Conservation (phyloP, 2,113 vertebrate genomes). For the Grantiella picta region DNA sequence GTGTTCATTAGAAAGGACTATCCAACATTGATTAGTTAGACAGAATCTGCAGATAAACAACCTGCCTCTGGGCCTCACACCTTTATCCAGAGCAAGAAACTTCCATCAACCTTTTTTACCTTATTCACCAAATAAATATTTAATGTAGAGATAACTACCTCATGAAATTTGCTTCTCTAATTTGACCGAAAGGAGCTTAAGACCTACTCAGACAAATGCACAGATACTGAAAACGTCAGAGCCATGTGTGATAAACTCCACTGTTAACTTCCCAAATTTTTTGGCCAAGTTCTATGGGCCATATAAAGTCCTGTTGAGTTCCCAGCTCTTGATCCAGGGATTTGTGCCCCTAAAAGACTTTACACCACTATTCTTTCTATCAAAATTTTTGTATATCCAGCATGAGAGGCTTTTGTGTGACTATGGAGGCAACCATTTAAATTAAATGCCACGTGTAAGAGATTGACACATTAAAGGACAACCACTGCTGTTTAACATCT, state of each 20-base stretch:
- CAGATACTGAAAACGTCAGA: background rate
- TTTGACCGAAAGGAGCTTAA: background rate
- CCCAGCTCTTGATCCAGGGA: background rate
- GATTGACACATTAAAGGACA: background rate
- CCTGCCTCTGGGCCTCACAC: background rate
- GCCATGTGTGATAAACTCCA: background rate
- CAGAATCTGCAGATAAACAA: background rate
- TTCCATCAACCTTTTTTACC: background rate
- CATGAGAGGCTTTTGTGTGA: background rate
- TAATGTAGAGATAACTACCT: background rate
- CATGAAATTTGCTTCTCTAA: background rate
- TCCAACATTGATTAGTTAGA: background rate
- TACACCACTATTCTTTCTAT: background rate
- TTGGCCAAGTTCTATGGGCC: rapidly evolving
- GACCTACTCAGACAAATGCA: background rate
- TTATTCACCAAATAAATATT: background rate
- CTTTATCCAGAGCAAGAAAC: background rate
- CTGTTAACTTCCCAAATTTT: background rate
- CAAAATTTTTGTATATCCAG: background rate
- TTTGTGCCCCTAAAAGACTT: background rate
- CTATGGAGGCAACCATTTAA: background rate
- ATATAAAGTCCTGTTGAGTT: background rate
- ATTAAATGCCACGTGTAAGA: background rate
- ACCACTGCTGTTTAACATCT: background rate
- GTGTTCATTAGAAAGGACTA: background rate